These are phyloP conservation scores for Pediacus dermestoides DNA, from an alignment of 2,888 invertebrate species.

Conservation along the genomic window DNA sequence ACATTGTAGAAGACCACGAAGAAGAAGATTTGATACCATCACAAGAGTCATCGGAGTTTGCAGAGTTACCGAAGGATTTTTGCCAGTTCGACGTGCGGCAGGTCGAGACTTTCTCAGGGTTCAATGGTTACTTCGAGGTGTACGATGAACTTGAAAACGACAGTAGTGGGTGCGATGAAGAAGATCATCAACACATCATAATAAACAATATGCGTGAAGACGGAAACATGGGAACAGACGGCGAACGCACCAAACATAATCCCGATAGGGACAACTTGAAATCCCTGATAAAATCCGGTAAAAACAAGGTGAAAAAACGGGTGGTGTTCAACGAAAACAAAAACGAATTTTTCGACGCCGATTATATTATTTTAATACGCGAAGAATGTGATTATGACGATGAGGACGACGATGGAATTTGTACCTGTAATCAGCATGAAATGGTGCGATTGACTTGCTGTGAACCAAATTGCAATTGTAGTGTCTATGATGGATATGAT, in stretches of 20 bases:
- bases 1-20: constrained; percentile 20
- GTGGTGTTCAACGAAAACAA: constrained; percentile 86
- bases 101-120: constrained; percentile 33
- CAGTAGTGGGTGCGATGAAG: constrained; percentile 32
- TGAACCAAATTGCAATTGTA: constrained; percentile 61
- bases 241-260: constrained; percentile 51
- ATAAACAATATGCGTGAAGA: constrained; percentile 18
- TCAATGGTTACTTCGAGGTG: constrained; percentile 31
- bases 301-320: constrained; percentile 69
- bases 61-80: constrained; percentile 27
- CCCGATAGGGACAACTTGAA: constrained; percentile 64
- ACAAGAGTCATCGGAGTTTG: constrained; percentile 20
- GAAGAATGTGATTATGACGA: constrained; percentile 84
- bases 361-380: constrained; percentile 85
- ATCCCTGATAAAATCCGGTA: constrained; percentile 72
- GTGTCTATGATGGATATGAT: constrained; percentile 39
- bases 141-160: constrained; percentile 47
- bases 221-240: constrained; percentile 48
- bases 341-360: constrained; percentile 89
- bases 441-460: constrained; percentile 62
- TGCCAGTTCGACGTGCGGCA: constrained; percentile 44
- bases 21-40: too few species aligned
- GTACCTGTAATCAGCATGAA: constrained; percentile 70
- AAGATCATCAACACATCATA: constrained; percentile 21
- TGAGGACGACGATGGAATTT: constrained; percentile 69